These are phyloP conservation scores for Dufourea novaeangliae DNA, from an alignment of 1,140 invertebrate genomes.

Conservation along the genomic window DNA sequence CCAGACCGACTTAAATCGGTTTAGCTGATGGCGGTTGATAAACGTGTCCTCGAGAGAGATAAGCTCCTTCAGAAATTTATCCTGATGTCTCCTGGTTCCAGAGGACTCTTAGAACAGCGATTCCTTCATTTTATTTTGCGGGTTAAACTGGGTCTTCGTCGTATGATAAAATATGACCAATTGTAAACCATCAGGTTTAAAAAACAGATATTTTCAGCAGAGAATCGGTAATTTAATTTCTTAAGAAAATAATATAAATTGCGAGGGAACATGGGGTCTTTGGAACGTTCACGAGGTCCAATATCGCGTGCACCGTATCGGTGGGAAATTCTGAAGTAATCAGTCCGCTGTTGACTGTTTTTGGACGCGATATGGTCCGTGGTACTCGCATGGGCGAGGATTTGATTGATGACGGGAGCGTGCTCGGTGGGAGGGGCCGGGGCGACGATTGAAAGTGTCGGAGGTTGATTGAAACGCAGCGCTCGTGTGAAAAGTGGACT, in stretches of 20 bases:
- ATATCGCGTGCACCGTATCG: neutral
- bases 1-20: neutral
- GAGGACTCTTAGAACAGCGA: no score
- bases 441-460: constrained; percentile 12
- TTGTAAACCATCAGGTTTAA: no score
- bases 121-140: no score
- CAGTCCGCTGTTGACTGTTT: constrained; percentile 1
- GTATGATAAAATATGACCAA: no score
- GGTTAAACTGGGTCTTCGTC: no score
- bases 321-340: neutral
- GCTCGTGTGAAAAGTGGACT: constrained; percentile 9
- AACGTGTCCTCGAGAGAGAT: neutral
- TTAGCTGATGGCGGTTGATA: constrained; percentile 1
- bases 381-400: neutral
- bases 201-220: no score
- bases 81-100: neutral
- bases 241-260: no score
- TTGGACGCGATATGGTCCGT: constrained; percentile 1
- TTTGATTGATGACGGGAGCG: constrained; percentile 10
- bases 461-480: constrained; percentile 7
- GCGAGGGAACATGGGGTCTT: neutral
- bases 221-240: no score
- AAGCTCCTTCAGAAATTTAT: neutral
- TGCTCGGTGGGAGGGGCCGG: neutral
- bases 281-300: neutral